Conservation (phyloP, 2,113 vertebrate genomes). For the Aphyosemion australe region DNA sequence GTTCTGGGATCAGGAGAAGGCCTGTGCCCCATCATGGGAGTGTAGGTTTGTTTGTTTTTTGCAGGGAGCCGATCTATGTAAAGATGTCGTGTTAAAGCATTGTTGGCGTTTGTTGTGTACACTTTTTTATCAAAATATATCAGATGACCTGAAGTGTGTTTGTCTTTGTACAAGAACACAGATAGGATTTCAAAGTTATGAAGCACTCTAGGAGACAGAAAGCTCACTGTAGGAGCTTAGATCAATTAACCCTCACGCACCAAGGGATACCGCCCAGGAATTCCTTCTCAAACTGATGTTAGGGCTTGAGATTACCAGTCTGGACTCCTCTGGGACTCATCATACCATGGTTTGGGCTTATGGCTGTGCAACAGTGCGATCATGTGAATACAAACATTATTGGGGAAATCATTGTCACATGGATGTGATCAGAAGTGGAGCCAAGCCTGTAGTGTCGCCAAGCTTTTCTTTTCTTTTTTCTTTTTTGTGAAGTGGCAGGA, state of each 20-base stretch:
- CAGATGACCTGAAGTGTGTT: slow-evolving; percentile 7
- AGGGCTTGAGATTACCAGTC: neutral
- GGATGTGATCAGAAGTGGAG: slow-evolving; percentile 5
- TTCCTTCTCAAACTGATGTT: neutral
- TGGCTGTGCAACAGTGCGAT: slow-evolving; percentile 1
- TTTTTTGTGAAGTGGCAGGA: no score
- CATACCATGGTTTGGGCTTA: neutral
- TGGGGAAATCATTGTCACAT: slow-evolving; percentile 21
- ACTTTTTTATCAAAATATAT: neutral
- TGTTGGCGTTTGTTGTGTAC: no score
- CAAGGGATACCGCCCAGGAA: no score
- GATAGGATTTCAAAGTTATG: neutral
- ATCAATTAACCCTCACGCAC: neutral
- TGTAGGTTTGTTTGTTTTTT: no score
- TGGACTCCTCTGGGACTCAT: neutral
- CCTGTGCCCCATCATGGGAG: no score
- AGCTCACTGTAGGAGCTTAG: neutral
- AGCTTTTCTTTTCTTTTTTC: no score
- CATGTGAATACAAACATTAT: slow-evolving; percentile 28
- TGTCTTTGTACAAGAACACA: neutral
- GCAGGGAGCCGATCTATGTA: no score
- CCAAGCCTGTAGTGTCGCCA: neutral
- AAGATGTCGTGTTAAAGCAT: no score
- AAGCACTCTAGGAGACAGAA: slow-evolving; percentile 1
- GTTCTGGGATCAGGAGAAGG: no score